Evolutionary conservation across 1,140 invertebrate species (phyloP), one percentile per base, ranked within the genome.

Genomic region (Lasioglossum baleicum): DNA sequence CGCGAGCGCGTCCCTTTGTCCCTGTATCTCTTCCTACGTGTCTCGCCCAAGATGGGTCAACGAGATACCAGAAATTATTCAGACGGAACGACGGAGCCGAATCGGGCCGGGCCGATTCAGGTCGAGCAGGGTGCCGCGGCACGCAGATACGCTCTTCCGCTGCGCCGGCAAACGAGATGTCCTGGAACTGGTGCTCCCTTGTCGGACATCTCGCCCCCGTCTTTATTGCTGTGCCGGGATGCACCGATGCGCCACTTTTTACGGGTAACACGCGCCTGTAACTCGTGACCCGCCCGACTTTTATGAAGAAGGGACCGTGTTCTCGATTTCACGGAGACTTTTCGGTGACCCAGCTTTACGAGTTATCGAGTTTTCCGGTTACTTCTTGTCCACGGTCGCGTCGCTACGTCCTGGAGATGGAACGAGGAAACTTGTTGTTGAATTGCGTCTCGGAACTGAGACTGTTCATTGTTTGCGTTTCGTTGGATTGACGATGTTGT

Each of bases 41-140:
- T 85, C 82, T 84, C 72, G 7, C 17, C 64, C 68, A 53, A 88
- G 88, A 88, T 88, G 79, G 85, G 83, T 88, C 85, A 83, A 83
- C 76, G 81, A 82, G 88, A 89, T 89, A 86, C 81, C 70, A 79
- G 76, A 70, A 86, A 84, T 89, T 86, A 89, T 89, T 88, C 88
- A 87, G 77, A 85, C 60, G 84, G 64, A 85, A 82, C 80, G 35
- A 17, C 69, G 78, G 75, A 77, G 78, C 42, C 42, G 42, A 0
- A 7, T 6, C 42, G 42, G 42, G 7, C 26, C 60, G 22, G 11
- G 11, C 60, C 26, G 22, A 48, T 44, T 61, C 40, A 8, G 51
- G 63, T 53, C 51, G 51, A 17, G 51, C 10, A 5, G 44, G 13
- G 15, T 65, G 40, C 13, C 69, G 68, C 2, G 51, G 20, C 20